Conservation (phyloP, 1,140 invertebrate genomes). For the Drosophila teissieri region DNA sequence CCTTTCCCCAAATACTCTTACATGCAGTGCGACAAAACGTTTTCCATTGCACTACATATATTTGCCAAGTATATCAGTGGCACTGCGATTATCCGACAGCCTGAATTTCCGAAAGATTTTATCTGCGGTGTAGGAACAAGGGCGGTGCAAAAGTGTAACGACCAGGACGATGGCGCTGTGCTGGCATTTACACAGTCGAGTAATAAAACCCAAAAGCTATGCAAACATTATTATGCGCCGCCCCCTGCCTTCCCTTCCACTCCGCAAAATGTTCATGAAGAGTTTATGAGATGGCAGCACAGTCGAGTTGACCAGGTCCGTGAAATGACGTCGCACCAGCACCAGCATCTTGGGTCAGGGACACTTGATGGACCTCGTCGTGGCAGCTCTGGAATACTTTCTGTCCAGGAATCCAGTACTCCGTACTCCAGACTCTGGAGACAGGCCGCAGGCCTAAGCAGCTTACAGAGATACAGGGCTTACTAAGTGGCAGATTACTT, state of each 20-base stretch:
- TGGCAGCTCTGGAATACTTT: slow-evolving; percentile 7
- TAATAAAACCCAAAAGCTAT: slow-evolving; percentile 79
- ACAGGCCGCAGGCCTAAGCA: slow-evolving; percentile 34
- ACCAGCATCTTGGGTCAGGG: slow-evolving; percentile 24
- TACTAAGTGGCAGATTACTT: slow-evolving; percentile 32
- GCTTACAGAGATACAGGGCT: slow-evolving; percentile 29
- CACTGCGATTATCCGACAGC: too few relatives aligned
- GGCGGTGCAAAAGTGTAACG: slow-evolving; percentile 46
- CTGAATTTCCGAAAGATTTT: not conserved
- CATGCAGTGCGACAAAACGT: too few relatives aligned
- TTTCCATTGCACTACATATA: too few relatives aligned
- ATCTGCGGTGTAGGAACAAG: slow-evolving; percentile 21
- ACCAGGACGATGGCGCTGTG: slow-evolving; percentile 47
- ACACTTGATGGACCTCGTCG: slow-evolving; percentile 25
- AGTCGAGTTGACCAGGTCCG: slow-evolving; percentile 31
- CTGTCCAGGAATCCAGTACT: not conserved
- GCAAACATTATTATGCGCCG: slow-evolving; percentile 75
- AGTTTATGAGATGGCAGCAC: slow-evolving; percentile 54
- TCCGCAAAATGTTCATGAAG: slow-evolving; percentile 29
- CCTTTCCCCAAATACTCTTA: too few relatives aligned
- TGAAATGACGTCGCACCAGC: slow-evolving; percentile 4
- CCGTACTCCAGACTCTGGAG: slow-evolving; percentile 11
- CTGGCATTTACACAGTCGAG: slow-evolving; percentile 73
- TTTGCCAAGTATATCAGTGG: too few relatives aligned
- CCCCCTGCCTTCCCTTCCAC: not conserved